These are phyloP conservation scores for Typhlomys cinereus DNA, from an alignment of 2,113 vertebrate genomes.

Conservation along the genomic window DNA sequence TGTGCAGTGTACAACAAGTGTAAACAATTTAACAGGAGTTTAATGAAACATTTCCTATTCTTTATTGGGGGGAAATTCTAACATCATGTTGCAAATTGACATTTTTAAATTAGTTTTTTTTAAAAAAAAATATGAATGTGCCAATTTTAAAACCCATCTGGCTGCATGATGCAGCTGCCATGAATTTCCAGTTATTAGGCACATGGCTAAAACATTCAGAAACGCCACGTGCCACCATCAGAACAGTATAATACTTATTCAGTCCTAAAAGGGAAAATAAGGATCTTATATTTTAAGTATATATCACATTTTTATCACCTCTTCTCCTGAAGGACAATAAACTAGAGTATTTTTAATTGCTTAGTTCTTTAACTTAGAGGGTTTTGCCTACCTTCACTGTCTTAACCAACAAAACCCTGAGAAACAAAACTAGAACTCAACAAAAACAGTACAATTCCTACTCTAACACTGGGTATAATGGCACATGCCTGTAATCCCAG, in stretches of 20 bases:
- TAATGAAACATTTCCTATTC: conserved; percentile 70
- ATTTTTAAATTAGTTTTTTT: conserved; percentile 64
- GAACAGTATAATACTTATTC: conserved; percentile 41
- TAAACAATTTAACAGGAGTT: conserved; percentile 68
- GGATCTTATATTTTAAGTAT: conserved; percentile 17
- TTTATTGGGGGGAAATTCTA: conserved; percentile 59
- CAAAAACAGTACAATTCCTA: conserved; percentile 9
- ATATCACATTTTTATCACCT: conserved; percentile 8
- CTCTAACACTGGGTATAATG: not conserved
- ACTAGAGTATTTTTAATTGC: not conserved
- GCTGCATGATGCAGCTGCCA: conserved; percentile 59
- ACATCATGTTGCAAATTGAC: conserved; percentile 68
- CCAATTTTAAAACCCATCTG: conserved; percentile 73
- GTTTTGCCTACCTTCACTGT: not conserved
- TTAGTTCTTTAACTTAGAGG: conserved; percentile 11
- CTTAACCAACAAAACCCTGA: conserved; percentile 43
- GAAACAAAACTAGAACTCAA: not conserved
- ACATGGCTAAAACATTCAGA: conserved; percentile 52
- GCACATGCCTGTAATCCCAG: not conserved
- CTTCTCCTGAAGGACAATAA: conserved; percentile 36
- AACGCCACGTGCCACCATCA: conserved; percentile 36
- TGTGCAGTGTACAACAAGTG: conserved; percentile 63
- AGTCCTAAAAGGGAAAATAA: conserved; percentile 28
- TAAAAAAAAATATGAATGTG: conserved; percentile 19
- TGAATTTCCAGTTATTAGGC: conserved; percentile 62